Evolutionary conservation across 2,113 vertebrate species (phyloP).

Genomic region (Lagopus muta): DNA sequence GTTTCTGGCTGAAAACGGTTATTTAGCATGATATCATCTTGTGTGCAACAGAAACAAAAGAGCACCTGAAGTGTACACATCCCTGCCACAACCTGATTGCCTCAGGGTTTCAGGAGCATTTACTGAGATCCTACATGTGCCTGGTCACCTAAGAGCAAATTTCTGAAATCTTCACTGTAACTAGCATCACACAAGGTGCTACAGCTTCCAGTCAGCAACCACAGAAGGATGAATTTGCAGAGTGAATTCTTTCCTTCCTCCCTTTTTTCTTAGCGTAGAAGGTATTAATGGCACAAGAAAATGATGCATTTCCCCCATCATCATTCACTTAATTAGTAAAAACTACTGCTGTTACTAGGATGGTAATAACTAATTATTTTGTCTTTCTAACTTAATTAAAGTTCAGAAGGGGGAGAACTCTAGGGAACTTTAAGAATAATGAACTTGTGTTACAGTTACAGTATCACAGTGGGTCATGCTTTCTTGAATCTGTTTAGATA

Average conservation of each 20-base stretch:
- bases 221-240: background rate
- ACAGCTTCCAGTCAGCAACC: background rate
- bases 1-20: background rate
- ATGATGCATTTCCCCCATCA: background rate
- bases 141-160: background rate
- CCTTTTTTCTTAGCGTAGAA: background rate
- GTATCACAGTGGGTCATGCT: background rate
- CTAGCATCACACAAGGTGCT: background rate
- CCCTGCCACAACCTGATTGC: background rate
- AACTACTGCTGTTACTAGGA: background rate
- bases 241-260: background rate
- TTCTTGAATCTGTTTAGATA: background rate
- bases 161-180: background rate
- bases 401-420: background rate
- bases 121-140: rapidly evolving
- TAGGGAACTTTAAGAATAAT: background rate
- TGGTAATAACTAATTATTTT: background rate
- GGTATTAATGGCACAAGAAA: background rate
- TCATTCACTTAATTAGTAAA: background rate
- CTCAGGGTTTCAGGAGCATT: background rate
- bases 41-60: background rate
- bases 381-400: background rate
- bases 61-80: background rate
- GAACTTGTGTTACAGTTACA: background rate
- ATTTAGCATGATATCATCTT: background rate